phyloP scores from a whole-genome alignment of 2,888 invertebrate genomes.

The Xylota segnis region DNA sequence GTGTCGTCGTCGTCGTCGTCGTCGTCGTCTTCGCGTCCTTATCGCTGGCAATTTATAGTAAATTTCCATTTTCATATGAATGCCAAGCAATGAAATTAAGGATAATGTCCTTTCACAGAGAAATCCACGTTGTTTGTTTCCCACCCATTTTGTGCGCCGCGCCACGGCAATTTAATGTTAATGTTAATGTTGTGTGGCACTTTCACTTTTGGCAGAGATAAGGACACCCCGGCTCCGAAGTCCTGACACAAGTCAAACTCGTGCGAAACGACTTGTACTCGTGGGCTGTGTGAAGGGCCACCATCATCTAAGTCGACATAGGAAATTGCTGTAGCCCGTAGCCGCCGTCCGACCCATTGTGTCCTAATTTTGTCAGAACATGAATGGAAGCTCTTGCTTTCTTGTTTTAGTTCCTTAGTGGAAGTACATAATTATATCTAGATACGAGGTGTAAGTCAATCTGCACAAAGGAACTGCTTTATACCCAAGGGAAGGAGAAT shows the following conservation, averaged over 20 bases:
- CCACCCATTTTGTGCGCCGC: conserved; percentile 17
- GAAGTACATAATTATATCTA: conserved; percentile 48
- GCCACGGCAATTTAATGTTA: conserved; percentile 52
- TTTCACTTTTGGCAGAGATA: conserved; percentile 58
- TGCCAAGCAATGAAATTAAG: conserved; percentile 68
- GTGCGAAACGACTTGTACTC: not conserved
- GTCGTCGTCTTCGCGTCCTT: conserved; percentile 46
- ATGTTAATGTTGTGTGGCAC: conserved; percentile 68
- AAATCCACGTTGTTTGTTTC: conserved; percentile 27
- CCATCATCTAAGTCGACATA: conserved; percentile 24
- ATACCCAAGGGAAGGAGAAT: conserved; percentile 6
- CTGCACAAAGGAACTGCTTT: conserved; percentile 32
- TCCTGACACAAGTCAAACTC: conserved; percentile 28
- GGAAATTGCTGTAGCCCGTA: conserved; percentile 38
- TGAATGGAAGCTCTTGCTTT: conserved; percentile 22
- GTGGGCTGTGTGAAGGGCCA: conserved; percentile 2
- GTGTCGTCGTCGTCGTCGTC: conserved; percentile 18
- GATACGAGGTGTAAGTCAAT: conserved; percentile 59
- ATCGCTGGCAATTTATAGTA: conserved; percentile 71
- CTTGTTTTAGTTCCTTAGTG: conserved; percentile 38
- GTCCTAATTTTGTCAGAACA: conserved; percentile 56
- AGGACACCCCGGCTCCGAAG: conserved; percentile 13
- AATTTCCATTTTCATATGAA: conserved; percentile 71
- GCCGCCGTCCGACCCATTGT: conserved; percentile 21
- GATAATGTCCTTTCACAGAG: conserved; percentile 50